These are phyloP conservation scores for Epistrophe grossulariae DNA, from an alignment of 2,888 invertebrate genomes.

Conservation along the genomic window DNA sequence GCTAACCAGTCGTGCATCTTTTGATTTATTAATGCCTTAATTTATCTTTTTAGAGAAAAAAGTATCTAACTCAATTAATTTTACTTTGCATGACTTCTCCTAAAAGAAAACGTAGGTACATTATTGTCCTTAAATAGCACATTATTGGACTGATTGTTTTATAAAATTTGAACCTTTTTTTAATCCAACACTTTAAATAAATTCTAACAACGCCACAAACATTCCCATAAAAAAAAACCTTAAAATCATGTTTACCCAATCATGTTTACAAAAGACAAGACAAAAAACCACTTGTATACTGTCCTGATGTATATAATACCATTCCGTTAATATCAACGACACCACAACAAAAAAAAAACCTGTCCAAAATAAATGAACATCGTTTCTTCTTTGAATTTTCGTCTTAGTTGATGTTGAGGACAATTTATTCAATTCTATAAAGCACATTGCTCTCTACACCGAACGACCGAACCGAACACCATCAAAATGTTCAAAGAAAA, in stretches of 20 bases:
- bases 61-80: neutral
- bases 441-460: neutral
- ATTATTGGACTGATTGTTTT: neutral
- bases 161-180: neutral
- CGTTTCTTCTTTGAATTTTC: slow-evolving; percentile 10
- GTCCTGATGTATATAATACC: slow-evolving; percentile 3
- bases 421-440: slow-evolving; percentile 42
- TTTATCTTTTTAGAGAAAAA: too few species aligned
- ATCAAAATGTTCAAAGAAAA: slow-evolving; percentile 39
- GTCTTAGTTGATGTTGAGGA: slow-evolving; percentile 9
- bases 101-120: too few species aligned
- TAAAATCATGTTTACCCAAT: slow-evolving; percentile 2
- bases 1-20: too few species aligned
- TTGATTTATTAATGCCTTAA: too few species aligned
- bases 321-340: neutral
- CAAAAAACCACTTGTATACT: slow-evolving; percentile 30
- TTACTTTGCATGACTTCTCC: neutral
- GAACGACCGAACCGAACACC: slow-evolving; percentile 3
- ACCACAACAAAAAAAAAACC: slow-evolving; percentile 9
- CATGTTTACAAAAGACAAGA: slow-evolving; percentile 2
- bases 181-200: neutral
- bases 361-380: slow-evolving; percentile 45
- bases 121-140: neutral
- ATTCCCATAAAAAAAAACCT: neutral
- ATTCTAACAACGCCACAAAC: neutral